Evolutionary conservation across 2,113 vertebrate genomes (phyloP).

Genomic region (Phalacrocorax brasilianus): DNA sequence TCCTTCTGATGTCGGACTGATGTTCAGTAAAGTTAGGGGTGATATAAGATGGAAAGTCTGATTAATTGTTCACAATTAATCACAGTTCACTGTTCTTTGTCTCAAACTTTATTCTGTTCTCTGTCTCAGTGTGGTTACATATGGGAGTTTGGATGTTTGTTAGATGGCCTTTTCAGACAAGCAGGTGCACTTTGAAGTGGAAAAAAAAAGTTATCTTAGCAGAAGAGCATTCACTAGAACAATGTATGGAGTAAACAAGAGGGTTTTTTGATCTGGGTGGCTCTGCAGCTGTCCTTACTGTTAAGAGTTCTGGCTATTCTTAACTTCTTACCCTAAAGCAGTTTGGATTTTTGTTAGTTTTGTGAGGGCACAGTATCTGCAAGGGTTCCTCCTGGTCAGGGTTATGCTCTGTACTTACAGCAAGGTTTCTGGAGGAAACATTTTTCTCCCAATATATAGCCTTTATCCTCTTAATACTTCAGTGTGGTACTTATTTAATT

Average conservation of each 20-base stretch:
- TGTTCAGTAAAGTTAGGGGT: background rate
- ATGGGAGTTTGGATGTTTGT: background rate
- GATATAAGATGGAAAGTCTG: background rate
- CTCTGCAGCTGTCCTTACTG: conserved; percentile 11
- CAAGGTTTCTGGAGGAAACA: background rate
- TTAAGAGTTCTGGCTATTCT: background rate
- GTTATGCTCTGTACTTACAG: background rate
- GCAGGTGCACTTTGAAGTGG: conserved; percentile 4
- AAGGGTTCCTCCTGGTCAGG: background rate
- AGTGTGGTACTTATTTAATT: background rate
- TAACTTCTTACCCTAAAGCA: background rate
- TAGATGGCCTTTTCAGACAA: background rate
- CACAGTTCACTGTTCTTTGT: background rate
- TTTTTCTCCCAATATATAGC: background rate
- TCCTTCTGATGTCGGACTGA: background rate
- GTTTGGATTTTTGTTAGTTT: background rate
- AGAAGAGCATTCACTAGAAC: background rate
- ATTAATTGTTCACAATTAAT: background rate
- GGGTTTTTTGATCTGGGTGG: background rate
- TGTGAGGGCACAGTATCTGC: background rate
- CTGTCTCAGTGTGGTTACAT: background rate
- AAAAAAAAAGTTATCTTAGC: background rate
- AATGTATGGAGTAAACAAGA: conserved; percentile 1
- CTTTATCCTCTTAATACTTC: background rate
- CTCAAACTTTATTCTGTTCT: background rate